Evolutionary conservation across 1,140 invertebrate genomes (phyloP), one percentile per base, ranked within the genome.

Genomic region (Lordiphosa stackelbergi): DNA sequence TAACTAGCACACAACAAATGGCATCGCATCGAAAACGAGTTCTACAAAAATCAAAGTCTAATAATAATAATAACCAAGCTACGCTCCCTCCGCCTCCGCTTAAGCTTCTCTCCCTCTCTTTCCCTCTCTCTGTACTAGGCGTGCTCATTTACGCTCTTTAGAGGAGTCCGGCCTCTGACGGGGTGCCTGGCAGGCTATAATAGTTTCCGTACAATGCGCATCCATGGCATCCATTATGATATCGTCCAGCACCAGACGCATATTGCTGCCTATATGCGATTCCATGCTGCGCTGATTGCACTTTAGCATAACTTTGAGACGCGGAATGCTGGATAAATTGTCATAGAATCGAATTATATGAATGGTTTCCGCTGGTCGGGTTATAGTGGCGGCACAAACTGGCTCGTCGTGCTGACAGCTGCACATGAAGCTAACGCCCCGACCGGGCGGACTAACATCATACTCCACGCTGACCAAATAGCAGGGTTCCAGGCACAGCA

Each of bases 401-500:
- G 28, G 12, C 5, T 36, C 22, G 0, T 47, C 55, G 0, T 36
- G 12, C 4, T 37, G 38, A 40, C 60, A 66, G 38, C 60, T 63
- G 60, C 77, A 81, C 43, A 69, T n/a, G 9, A 83, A 72, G 36
- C 71, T 81, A 1, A 83, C 37, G 1, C 49, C 34, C 16, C 72
- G 65, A 0, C 59, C 41, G 3, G 19, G 36, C 3, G 70, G 46
- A 43, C 46, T 22, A 8, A 71, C 53, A 37, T 81, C 64, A 8
- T 69, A 53, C 12, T 69, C 64, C 1, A 73, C 38, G 53, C 68
- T 85, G 45, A 75, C 69, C 59, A 86, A 58, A 28, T 85, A 86
- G 41, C 84, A 81, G 1, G 84, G 64, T 19, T 86, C 78, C 61
- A 86, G 6, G 0, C 69, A 53, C 12, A 86, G 11, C 9, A 73